phyloP scores from a whole-genome alignment of 1,140 invertebrate genomes.

The Drosophila sucinea region DNA sequence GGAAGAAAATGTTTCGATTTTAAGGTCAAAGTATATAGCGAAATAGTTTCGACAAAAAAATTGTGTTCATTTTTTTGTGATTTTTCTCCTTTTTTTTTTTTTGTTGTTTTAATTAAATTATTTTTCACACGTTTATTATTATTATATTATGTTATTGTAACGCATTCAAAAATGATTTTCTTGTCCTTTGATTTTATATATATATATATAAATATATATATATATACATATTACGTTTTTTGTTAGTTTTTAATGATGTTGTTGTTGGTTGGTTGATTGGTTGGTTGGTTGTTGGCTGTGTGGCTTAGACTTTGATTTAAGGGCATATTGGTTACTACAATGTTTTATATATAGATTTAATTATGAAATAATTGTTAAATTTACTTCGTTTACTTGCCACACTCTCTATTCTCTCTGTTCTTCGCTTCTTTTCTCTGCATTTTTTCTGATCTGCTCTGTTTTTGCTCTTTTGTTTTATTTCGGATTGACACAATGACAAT shows the following conservation, averaged over 20 bases:
- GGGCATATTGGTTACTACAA: conserved; percentile 74
- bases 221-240: conserved; percentile 46
- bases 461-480: conserved; percentile 34
- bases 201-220: conserved; percentile 39
- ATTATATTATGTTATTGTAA: conserved; percentile 56
- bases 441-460: neutral
- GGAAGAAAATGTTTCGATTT: conserved; percentile 3
- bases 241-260: conserved; percentile 27
- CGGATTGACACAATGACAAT: conserved; percentile 65
- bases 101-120: conserved; percentile 40
- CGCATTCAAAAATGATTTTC: conserved; percentile 56
- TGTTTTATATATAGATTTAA: conserved; percentile 64
- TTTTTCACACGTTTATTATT: conserved; percentile 62
- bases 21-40: conserved; percentile 19
- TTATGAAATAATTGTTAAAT: conserved; percentile 67
- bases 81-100: neutral
- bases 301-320: conserved; percentile 74
- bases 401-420: neutral
- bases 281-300: conserved; percentile 51
- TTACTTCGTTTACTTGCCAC: conserved; percentile 48
- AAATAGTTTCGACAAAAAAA: conserved; percentile 51
- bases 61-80: conserved; percentile 30
- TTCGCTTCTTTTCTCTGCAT: neutral
- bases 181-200: conserved; percentile 25
- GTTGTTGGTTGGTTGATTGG: too few species aligned